A percentile compares a stretch with the other conserved stretches of the same genome.
phyloP scores from a whole-genome alignment of 2,113 vertebrate species.

The Neotoma lepida region DNA sequence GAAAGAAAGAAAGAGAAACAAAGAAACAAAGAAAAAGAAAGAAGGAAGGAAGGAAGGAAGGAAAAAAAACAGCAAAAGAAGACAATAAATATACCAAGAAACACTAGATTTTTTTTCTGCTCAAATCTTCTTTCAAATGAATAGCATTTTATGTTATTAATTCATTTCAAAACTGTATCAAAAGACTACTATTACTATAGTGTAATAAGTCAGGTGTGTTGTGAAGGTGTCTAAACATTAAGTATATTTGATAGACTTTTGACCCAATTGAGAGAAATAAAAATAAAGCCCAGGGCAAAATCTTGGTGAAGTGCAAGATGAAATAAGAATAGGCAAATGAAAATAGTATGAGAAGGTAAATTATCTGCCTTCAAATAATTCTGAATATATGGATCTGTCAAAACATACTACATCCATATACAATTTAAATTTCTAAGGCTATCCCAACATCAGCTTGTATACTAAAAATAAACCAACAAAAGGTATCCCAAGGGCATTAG shows the following conservation, averaged over 20 bases:
- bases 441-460: background rate
- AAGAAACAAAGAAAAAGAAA: too few relatives aligned
- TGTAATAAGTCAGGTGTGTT: background rate
- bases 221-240: slow-evolving; percentile 5
- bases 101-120: background rate
- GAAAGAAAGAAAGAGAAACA: too few relatives aligned
- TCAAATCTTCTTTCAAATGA: background rate
- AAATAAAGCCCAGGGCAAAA: slow-evolving; percentile 21
- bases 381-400: background rate
- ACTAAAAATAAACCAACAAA: background rate
- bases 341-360: background rate
- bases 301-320: background rate
- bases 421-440: background rate
- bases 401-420: background rate
- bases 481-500: background rate
- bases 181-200: background rate
- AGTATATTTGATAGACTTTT: background rate
- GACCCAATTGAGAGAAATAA: slow-evolving; percentile 43
- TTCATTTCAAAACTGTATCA: slow-evolving; percentile 26
- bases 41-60: too few relatives aligned
- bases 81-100: background rate
- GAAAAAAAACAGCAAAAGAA: background rate
- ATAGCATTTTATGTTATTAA: background rate
- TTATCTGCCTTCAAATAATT: background rate
- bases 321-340: slow-evolving; percentile 29